A percentile compares a stretch with the other conserved stretches of the same genome.
Conservation (phyloP, 2,113 vertebrate genomes). For the Promerops cafer region DNA sequence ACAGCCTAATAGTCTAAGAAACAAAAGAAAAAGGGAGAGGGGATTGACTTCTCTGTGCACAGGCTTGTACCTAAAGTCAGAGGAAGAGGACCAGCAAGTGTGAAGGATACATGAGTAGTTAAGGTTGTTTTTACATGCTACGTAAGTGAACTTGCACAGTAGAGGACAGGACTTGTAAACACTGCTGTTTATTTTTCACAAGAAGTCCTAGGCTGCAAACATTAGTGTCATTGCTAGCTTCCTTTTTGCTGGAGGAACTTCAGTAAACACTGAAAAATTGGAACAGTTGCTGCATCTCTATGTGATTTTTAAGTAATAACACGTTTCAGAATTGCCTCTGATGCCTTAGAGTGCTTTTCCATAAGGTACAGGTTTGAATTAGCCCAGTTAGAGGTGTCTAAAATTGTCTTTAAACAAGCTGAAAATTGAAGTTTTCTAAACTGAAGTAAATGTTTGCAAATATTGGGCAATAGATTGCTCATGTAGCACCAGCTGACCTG, state of each 20-base stretch:
- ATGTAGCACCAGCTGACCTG: not conserved
- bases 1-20: not conserved
- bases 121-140: not conserved
- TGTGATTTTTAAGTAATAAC: not conserved
- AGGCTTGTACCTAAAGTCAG: not conserved
- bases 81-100: fast-evolving
- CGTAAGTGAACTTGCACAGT: not conserved
- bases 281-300: not conserved
- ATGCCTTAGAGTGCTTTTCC: not conserved
- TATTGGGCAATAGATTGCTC: not conserved
- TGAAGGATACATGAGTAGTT: not conserved
- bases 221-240: not conserved
- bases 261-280: not conserved
- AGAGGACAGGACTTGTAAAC: not conserved
- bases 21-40: not conserved
- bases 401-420: not conserved
- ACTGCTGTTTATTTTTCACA: not conserved
- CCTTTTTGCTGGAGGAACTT: not conserved
- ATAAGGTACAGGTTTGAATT: not conserved
- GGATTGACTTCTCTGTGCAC: not conserved
- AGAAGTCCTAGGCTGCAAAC: not conserved
- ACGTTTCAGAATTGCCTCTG: not conserved
- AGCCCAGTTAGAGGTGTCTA: not conserved
- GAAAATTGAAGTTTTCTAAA: not conserved
- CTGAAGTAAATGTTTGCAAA: not conserved